Base-by-base conservation (phyloP, 2,888 invertebrate genomes). In the Cryptops parisi region DNA sequence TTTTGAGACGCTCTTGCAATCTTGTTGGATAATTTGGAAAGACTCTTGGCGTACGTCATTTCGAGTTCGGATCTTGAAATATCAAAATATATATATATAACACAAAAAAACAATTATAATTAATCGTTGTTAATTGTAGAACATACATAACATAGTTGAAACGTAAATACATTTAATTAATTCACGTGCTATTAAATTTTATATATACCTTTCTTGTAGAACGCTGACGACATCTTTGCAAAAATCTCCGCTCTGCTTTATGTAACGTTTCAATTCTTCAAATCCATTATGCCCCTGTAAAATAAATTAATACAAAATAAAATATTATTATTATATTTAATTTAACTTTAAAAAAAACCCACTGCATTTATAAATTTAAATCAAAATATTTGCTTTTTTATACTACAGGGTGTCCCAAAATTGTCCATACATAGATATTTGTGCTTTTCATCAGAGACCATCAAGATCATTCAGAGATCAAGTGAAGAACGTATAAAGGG, bases 161-260 rank as follows among this genome's bases (percentile, higher is more conserved):
- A 33, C 6, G 6, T 33, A 9, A 6, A 33, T 9, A 33, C 15
- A 33, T 33, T 6, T 33, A 15, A 6, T 9, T 33, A 33, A 33
- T 33, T 33, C 33, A 33, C 15, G 6, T 33, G 15, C 15, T 33
- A 15, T 15, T 33, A 33, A 33, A 33, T 33, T 15, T n/a, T n/a
- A n/a, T n/a, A n/a, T n/a, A n/a, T 72, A 90, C 91, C 93, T 84
- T 74, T 94, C 93, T 71, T 90, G 89, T 60, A 94, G 72, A 64
- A 93, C 86, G 44, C 80, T 74, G 4, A 88, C 80, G 50, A 94
- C 74, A 66, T 94, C 93, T 66, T 93, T 91, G 72, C 90, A 89
- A 68, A 91, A 89, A 68, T 93, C 91, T 46, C 88, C 86, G 40
- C 93, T 91, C 69, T 90, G 89, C 68, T 93, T 93, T 62, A 94